Evolutionary conservation across 2,113 vertebrate species (phyloP), one percentile per base, ranked within the genome.

Genomic region (Sceloporus undulatus): DNA sequence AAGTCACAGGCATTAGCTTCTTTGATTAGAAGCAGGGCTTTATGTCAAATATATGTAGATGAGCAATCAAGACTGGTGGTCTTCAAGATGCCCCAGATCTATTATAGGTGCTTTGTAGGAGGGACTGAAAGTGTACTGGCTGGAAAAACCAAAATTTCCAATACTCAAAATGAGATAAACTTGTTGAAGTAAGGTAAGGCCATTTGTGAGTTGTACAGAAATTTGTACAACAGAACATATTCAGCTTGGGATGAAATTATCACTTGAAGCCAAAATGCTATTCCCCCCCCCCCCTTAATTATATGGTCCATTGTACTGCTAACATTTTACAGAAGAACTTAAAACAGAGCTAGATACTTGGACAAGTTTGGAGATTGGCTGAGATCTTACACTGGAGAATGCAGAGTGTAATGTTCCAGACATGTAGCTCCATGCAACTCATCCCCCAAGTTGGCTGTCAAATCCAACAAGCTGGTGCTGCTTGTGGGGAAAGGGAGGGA

Each of bases 21-120:
- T 19, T 21, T 71, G 68, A 84, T 84, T 84, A 21, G 42, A 84
- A 42, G 48, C 48, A 54, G 80, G 56, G 19, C 16, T 29, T 71
- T 84, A 77, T 77, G 40, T 48, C 40, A 77, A 48, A 48, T 77
- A 19, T 21, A 77, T 48, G 42, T 48, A 71, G 66, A 73, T 84
- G 66, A 84, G 66, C 66, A 73, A 84, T 84, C 70, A 71, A n/a
- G 66, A 66, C 34, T 84, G 42, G 9, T 54, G 70, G 82, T 84
- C 42, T 84, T 27, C 27, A 71, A 23, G 42, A 71, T 48, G 48
- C 29, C 82, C 42, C 65, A 71, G 25, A 83, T 38, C 42, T 83
- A 27, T 83, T 68, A 70, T n/a, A 70, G 65, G 52, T 52, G 27
- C 13, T 25, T 8, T 70, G 40, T 48, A 54, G 56, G 27, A 48